Evolutionary conservation across 2,888 invertebrate genomes (phyloP).

Genomic region (Tipula confusa): DNA sequence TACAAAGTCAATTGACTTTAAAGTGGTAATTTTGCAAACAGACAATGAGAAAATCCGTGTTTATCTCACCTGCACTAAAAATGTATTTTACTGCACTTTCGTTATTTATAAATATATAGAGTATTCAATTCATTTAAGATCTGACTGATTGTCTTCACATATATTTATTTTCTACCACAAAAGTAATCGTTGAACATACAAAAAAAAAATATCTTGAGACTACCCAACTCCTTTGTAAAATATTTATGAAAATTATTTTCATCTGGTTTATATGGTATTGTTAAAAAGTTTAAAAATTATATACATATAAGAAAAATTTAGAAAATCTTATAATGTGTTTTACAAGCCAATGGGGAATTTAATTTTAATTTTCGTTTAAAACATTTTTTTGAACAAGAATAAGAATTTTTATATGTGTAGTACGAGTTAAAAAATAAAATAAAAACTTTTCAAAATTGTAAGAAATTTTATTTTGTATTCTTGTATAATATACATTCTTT

Average conservation of each 20-base stretch:
- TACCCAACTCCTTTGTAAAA: not conserved
- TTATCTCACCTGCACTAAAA: no score
- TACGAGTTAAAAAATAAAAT: no score
- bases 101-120: no score
- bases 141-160: not conserved
- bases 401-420: not conserved
- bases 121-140: not conserved
- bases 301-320: not conserved
- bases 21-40: no score
- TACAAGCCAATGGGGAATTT: slow-evolving; percentile 15
- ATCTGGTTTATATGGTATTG: not conserved
- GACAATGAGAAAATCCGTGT: no score
- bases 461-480: not conserved
- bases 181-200: not conserved
- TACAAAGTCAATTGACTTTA: no score
- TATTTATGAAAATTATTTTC: not conserved
- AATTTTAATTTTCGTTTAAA: not conserved
- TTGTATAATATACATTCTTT: not conserved
- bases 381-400: not conserved
- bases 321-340: not conserved
- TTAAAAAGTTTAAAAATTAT: not conserved
- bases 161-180: not conserved
- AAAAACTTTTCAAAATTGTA: not conserved
- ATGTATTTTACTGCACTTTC: no score
- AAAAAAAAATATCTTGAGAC: not conserved